Percentiles rank a stretch among this genome's conserved stretches.
These are phyloP conservation scores for Echinops telfairi DNA, from an alignment of 2,113 vertebrate genomes.

Conservation along the genomic window DNA sequence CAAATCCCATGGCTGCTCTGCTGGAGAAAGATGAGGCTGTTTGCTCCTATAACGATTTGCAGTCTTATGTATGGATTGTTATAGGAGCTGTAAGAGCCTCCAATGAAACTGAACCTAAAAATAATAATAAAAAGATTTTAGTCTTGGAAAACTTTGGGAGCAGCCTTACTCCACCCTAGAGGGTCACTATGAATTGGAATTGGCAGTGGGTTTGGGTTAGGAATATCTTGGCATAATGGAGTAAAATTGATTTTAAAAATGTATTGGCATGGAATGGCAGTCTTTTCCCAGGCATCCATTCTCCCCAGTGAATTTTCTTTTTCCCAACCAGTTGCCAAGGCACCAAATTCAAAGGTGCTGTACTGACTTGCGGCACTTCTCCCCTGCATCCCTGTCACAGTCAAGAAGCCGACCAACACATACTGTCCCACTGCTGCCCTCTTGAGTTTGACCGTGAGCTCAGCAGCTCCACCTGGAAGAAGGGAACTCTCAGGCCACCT, in stretches of 20 bases:
- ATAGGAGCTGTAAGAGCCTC: no score
- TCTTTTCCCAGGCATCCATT: neutral
- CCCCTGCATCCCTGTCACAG: neutral
- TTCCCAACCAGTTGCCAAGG: neutral
- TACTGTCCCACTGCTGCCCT: neutral
- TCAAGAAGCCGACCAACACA: neutral
- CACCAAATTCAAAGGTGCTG: neutral
- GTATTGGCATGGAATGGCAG: neutral
- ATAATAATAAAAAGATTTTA: no score
- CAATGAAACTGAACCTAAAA: no score
- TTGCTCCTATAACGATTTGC: no score
- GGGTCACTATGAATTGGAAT: neutral
- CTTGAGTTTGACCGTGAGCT: neutral
- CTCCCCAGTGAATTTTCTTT: neutral
- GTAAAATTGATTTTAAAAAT: conserved; percentile 14
- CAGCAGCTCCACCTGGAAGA: no score
- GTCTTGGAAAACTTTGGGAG: no score
- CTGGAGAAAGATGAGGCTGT: neutral
- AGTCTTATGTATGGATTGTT: no score
- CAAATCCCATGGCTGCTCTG: neutral
- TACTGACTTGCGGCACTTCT: neutral
- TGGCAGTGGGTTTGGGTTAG: neutral
- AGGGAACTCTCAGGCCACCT: no score
- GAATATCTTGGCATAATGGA: neutral
- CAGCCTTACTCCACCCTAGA: neutral